Conservation (phyloP, 64 coral and sea anemone species). For the Montipora cactus region DNA sequence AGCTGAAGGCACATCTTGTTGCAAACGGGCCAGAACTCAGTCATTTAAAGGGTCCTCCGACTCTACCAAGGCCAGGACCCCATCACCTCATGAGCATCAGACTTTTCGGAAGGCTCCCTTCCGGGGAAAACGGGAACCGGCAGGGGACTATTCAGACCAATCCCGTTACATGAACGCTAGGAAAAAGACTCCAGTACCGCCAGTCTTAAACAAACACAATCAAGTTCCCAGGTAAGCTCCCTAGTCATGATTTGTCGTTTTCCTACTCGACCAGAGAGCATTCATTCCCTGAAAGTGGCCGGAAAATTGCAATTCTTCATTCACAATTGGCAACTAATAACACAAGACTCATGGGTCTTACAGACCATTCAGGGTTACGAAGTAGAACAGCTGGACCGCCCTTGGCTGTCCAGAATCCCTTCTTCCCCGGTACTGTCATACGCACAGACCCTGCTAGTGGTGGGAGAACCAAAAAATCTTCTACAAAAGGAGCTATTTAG, state of each 20-base stretch:
- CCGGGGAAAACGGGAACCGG: background rate
- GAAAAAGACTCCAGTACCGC: background rate
- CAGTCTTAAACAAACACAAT: background rate
- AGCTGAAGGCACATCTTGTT: too few relatives aligned
- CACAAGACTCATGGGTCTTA: background rate
- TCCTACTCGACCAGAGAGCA: too few relatives aligned
- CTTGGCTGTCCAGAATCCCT: background rate
- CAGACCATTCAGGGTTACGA: background rate
- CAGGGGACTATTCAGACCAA: constrained; percentile 7
- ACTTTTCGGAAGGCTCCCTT: constrained; percentile 7
- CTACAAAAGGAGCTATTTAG: background rate
- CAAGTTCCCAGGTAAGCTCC: background rate
- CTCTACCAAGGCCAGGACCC: background rate
- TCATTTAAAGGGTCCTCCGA: too few relatives aligned
- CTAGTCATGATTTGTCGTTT: background rate
- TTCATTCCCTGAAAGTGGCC: background rate
- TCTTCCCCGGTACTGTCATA: background rate
- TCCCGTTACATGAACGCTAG: background rate
- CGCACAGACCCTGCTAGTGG: background rate
- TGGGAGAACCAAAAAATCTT: background rate
- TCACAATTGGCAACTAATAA: constrained; percentile 6
- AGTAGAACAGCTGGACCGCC: background rate
- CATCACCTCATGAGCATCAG: background rate
- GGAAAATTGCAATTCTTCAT: background rate
- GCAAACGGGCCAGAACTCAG: too few relatives aligned